These are phyloP conservation scores for Sterrhoptilus dennistouni DNA, from an alignment of 2,113 vertebrate species.

Conservation along the genomic window DNA sequence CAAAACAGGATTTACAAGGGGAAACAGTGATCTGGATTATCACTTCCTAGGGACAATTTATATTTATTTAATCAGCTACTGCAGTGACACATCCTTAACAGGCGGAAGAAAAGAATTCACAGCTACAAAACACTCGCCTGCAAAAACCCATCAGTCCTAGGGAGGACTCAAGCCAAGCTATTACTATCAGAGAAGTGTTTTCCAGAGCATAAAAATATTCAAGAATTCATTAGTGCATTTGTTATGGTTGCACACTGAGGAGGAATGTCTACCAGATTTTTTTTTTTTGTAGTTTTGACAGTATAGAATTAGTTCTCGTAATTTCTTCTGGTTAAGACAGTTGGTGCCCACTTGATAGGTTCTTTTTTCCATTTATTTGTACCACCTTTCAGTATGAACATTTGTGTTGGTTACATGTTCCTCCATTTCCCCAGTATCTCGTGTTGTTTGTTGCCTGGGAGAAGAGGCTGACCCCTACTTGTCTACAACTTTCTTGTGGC, in stretches of 20 bases:
- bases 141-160: not conserved
- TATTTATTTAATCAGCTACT: not conserved
- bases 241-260: not conserved
- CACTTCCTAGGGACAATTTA: not conserved
- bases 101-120: not conserved
- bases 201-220: not conserved
- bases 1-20: not conserved
- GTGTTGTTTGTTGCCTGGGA: accelerated
- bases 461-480: not conserved
- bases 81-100: not conserved
- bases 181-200: not conserved
- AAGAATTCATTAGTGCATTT: not conserved
- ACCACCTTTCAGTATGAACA: not conserved
- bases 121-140: not conserved
- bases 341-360: not conserved
- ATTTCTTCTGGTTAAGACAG: not conserved
- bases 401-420: not conserved
- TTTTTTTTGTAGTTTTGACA: not conserved
- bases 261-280: not conserved
- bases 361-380: not conserved
- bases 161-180: not conserved
- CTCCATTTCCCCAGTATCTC: not conserved
- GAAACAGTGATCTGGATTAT: not conserved
- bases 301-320: not conserved
- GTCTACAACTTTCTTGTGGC: not conserved